Conservation (phyloP, 2,797 vertebrate species). For the Chrosomus eos region DNA sequence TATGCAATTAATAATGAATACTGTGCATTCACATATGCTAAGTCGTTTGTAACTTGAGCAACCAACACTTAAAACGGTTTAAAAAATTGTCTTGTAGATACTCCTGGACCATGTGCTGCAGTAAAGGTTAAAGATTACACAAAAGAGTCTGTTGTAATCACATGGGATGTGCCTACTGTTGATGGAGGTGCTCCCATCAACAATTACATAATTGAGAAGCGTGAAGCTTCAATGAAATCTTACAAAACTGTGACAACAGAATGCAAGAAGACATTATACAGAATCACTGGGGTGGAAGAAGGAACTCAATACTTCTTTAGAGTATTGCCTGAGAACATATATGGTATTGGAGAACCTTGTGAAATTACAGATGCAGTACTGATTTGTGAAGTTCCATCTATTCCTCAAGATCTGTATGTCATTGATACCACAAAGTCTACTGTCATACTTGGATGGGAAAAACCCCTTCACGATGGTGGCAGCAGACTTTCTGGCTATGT, state of each 20-base stretch:
- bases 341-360: slow-evolving; percentile 94
- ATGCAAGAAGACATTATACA: slow-evolving; percentile 94
- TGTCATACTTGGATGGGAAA: slow-evolving; percentile 90
- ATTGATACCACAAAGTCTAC: slow-evolving; percentile 90
- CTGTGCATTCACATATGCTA: neutral
- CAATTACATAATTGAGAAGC: slow-evolving; percentile 97
- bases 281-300: slow-evolving; percentile 90
- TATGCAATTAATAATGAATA: neutral
- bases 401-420: slow-evolving; percentile 88
- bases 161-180: slow-evolving; percentile 93
- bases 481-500: slow-evolving; percentile 90
- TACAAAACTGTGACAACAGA: slow-evolving; percentile 97
- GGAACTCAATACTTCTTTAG: slow-evolving; percentile 95
- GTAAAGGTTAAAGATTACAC: slow-evolving; percentile 96
- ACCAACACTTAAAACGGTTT: neutral
- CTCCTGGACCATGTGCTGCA: slow-evolving; percentile 91
- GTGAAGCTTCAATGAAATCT: slow-evolving; percentile 95
- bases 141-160: slow-evolving; percentile 95
- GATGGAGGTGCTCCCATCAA: slow-evolving; percentile 95
- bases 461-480: slow-evolving; percentile 89
- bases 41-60: neutral
- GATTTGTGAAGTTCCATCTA: slow-evolving; percentile 92
- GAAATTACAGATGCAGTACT: slow-evolving; percentile 91
- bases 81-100: slow-evolving; percentile 78
- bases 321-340: slow-evolving; percentile 97